A percentile compares a stretch with the other conserved stretches of the same genome.
phyloP scores from a whole-genome alignment of 2,888 invertebrate genomes.

The Temnothorax ravouxi region DNA sequence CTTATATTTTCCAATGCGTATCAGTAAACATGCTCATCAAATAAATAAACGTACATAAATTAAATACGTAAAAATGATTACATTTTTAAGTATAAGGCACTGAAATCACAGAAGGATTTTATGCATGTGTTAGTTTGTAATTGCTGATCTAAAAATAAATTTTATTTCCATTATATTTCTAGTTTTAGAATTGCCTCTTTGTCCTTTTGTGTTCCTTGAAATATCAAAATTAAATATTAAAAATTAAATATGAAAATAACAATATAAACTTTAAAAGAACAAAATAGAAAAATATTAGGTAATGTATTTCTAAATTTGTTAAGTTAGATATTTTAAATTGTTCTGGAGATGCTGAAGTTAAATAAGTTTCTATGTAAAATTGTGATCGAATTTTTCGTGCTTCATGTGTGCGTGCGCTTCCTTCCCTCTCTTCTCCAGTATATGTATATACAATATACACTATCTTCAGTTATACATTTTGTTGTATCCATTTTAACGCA shows the following conservation, averaged over 20 bases:
- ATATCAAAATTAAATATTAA: conserved; percentile 80
- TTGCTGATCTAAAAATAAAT: background rate
- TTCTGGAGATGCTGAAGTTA: conserved; percentile 10
- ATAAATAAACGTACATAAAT: conserved; percentile 29
- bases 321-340: background rate
- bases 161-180: background rate
- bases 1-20: background rate
- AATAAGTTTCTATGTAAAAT: conserved; percentile 44
- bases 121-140: background rate
- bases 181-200: conserved; percentile 61
- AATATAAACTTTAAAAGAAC: conserved; percentile 32
- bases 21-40: background rate
- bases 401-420: background rate
- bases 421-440: too few species aligned
- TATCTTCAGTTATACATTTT: conserved; percentile 74
- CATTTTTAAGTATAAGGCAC: conserved; percentile 70
- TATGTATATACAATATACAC: background rate
- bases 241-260: conserved; percentile 41
- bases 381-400: background rate
- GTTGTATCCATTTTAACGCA: conserved; percentile 90
- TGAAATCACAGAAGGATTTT: conserved; percentile 72
- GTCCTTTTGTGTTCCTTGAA: conserved; percentile 72
- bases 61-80: conserved; percentile 57
- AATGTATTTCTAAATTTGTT: conserved; percentile 2
- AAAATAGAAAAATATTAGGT: conserved; percentile 56